These are phyloP conservation scores for Camponotus pennsylvanicus DNA, from an alignment of 1,140 invertebrate species.

Conservation along the genomic window DNA sequence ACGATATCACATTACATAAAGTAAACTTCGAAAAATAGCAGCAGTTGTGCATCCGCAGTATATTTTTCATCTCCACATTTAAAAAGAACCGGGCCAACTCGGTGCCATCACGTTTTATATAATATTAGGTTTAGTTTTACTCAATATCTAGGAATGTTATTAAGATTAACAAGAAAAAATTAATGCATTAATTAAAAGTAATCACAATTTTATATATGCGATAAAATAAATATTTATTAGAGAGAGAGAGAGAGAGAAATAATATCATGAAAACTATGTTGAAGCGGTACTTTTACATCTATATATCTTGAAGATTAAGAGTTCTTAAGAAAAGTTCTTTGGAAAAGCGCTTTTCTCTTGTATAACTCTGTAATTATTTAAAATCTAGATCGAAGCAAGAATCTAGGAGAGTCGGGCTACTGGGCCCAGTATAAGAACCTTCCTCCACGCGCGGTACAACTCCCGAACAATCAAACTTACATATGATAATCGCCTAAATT, in stretches of 20 bases:
- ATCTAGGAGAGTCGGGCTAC: neutral
- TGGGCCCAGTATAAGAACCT: neutral
- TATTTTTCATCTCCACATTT: constrained; percentile 36
- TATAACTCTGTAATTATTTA: neutral
- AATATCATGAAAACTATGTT: too few relatives aligned
- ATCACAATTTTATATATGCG: too few relatives aligned
- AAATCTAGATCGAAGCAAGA: neutral
- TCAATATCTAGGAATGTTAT: neutral
- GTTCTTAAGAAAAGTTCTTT: neutral
- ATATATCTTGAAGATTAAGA: neutral
- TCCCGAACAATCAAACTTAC: constrained; percentile 17
- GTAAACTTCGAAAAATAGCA: constrained; percentile 46
- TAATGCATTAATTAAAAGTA: neutral
- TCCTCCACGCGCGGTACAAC: neutral
- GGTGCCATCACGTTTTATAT: neutral
- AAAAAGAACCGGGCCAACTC: constrained; percentile 24
- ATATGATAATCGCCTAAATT: constrained; percentile 36
- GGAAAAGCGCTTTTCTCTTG: neutral
- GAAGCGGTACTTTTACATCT: neutral
- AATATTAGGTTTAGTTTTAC: constrained; percentile 5
- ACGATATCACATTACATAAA: constrained; percentile 50
- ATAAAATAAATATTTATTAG: too few relatives aligned
- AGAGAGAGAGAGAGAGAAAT: too few relatives aligned
- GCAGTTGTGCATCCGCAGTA: constrained; percentile 27
- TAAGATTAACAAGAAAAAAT: constrained; percentile 11